Evolutionary conservation across 2,113 vertebrate genomes (phyloP).

Genomic region (Bufo gargarizans): DNA sequence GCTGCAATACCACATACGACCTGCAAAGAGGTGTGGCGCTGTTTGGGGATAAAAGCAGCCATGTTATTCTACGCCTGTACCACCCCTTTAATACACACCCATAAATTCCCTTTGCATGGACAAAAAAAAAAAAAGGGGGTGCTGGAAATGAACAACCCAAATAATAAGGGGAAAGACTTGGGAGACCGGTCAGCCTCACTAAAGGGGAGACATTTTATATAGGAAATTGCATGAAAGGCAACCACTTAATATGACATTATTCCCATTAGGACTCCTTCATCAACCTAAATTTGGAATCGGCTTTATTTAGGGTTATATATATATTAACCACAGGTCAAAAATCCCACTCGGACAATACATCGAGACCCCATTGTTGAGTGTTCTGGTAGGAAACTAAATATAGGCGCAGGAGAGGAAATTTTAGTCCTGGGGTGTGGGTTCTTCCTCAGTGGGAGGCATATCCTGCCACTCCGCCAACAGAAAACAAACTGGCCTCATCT

Average conservation of each 20-base stretch:
- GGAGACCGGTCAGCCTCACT: too few relatives aligned
- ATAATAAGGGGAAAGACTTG: too few relatives aligned
- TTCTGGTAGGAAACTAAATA: constrained; percentile 28
- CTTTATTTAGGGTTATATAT: not conserved
- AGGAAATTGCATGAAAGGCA: not conserved
- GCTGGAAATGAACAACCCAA: too few relatives aligned
- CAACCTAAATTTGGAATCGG: not conserved
- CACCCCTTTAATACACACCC: too few relatives aligned
- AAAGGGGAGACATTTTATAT: too few relatives aligned
- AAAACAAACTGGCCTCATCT: constrained; percentile 41
- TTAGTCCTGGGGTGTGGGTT: constrained; percentile 44
- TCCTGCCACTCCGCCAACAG: constrained; percentile 48
- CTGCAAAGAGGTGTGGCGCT: too few relatives aligned
- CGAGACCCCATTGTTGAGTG: constrained; percentile 28
- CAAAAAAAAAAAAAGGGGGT: too few relatives aligned
- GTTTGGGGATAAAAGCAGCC: too few relatives aligned
- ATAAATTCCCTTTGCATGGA: too few relatives aligned
- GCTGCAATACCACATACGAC: too few relatives aligned
- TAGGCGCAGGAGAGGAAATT: constrained; percentile 44
- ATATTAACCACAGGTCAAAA: not conserved
- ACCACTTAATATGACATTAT: not conserved
- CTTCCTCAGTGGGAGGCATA: constrained; percentile 36
- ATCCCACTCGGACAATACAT: not conserved
- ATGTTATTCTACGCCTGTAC: too few relatives aligned
- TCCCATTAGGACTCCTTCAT: too few relatives aligned